Percentiles rank a stretch among this genome's conserved stretches.
Evolutionary conservation across 2,113 vertebrate species (phyloP).

Genomic region (Spea bombifrons): DNA sequence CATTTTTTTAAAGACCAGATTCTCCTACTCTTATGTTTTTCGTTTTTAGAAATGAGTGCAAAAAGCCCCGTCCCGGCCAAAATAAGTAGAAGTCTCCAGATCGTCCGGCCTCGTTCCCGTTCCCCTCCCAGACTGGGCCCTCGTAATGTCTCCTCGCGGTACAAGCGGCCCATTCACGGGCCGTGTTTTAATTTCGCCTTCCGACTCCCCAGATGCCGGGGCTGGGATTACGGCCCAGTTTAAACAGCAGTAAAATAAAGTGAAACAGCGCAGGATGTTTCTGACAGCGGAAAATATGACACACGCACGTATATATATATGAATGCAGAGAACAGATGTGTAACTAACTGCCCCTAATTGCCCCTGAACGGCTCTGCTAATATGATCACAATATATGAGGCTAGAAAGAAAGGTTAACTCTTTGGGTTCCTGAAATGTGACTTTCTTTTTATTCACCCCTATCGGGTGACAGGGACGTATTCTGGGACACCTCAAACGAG

Average conservation of each 20-base stretch:
- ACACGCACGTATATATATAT: not conserved
- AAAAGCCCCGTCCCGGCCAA: not conserved
- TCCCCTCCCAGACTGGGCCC: not conserved
- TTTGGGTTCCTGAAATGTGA: not conserved
- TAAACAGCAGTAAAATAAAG: slow-evolving; percentile 42
- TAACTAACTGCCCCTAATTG: not conserved
- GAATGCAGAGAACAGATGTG: not conserved
- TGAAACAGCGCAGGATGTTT: slow-evolving; percentile 14
- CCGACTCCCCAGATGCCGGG: slow-evolving; percentile 2
- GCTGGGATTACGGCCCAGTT: slow-evolving; percentile 17
- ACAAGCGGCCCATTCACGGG: slow-evolving; percentile 13
- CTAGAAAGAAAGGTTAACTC: not conserved
- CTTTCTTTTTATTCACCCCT: too few relatives aligned
- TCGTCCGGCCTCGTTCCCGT: not conserved
- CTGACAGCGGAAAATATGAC: slow-evolving; percentile 18
- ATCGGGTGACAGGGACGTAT: too few relatives aligned
- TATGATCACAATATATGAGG: not conserved
- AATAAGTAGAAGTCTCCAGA: not conserved
- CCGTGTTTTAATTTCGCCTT: not conserved
- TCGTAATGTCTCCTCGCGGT: not conserved
- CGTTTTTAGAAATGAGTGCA: not conserved
- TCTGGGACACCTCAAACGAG: too few relatives aligned
- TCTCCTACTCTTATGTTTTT: not conserved
- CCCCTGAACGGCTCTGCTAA: not conserved
- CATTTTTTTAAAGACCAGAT: too few relatives aligned